These are phyloP conservation scores for Pachypanchax playfairii DNA, from an alignment of 2,113 vertebrate genomes.

Conservation along the genomic window DNA sequence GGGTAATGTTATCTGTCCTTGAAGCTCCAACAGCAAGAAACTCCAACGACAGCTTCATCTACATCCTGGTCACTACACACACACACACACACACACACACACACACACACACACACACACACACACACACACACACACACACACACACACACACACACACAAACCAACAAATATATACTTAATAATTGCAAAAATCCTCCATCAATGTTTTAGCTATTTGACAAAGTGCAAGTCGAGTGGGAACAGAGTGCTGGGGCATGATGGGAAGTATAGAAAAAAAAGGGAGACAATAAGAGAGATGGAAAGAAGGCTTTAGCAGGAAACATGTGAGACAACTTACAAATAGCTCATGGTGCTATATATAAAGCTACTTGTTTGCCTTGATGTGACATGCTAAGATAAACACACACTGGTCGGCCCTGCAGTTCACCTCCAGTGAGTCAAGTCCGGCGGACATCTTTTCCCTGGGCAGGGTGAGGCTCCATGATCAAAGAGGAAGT, in stretches of 20 bases:
- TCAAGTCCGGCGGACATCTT: constrained; percentile 52
- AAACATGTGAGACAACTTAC: constrained; percentile 53
- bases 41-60: constrained; percentile 68
- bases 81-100: constrained; percentile 34
- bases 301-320: constrained; percentile 22
- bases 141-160: too few species aligned
- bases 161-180: too few species aligned
- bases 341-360: constrained; percentile 45
- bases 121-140: constrained; percentile 35
- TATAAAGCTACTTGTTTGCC: constrained; percentile 22
- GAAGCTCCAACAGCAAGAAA: constrained; percentile 56
- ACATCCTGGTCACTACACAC: constrained; percentile 28
- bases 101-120: constrained; percentile 32
- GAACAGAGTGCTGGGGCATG: background rate
- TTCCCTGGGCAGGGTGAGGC: constrained; percentile 38
- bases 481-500: constrained; percentile 57
- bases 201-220: too few species aligned
- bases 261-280: constrained; percentile 24
- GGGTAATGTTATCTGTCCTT: constrained; percentile 77
- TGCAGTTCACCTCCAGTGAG: constrained; percentile 35
- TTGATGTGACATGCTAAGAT: constrained; percentile 9
- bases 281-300: constrained; percentile 1
- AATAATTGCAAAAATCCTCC: too few species aligned
- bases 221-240: too few species aligned
- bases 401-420: constrained; percentile 20